Percentiles rank a stretch among this genome's conserved stretches.
phyloP scores from a whole-genome alignment of 2,113 vertebrate genomes.

The Campylomormyrus tamandua region DNA sequence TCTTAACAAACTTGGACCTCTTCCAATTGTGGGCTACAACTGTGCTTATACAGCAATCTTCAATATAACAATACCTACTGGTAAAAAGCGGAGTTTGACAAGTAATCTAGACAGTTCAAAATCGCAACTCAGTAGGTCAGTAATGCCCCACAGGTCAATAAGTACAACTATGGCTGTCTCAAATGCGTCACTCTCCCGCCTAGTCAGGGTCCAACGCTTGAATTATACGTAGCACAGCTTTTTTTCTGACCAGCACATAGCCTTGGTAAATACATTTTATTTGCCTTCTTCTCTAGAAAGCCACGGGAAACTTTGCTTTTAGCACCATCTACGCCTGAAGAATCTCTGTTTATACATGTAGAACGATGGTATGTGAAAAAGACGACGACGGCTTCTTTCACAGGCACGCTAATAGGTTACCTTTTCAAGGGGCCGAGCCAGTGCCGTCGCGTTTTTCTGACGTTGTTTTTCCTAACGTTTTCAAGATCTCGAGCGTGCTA shows the following conservation, averaged over 20 bases:
- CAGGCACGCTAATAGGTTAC: conserved; percentile 8
- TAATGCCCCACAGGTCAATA: background rate
- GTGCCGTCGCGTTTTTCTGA: background rate
- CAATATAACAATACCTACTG: background rate
- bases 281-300: background rate
- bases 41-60: background rate
- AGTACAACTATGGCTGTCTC: background rate
- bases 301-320: background rate
- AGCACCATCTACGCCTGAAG: background rate
- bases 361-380: background rate
- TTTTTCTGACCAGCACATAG: background rate
- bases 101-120: background rate
- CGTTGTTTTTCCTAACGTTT: background rate
- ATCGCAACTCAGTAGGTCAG: background rate
- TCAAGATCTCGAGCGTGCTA: background rate
- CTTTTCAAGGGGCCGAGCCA: background rate
- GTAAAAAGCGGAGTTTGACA: background rate
- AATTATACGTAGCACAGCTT: background rate
- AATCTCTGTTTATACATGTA: background rate
- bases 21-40: background rate
- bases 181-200: background rate
- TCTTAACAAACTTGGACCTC: background rate
- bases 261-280: background rate
- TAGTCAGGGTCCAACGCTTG: background rate
- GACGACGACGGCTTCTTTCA: background rate